These are phyloP conservation scores for Hydractinia symbiolongicarpus DNA, from an alignment of 30 jellyfish, hydroid and myxozoan species.

Conservation along the genomic window DNA sequence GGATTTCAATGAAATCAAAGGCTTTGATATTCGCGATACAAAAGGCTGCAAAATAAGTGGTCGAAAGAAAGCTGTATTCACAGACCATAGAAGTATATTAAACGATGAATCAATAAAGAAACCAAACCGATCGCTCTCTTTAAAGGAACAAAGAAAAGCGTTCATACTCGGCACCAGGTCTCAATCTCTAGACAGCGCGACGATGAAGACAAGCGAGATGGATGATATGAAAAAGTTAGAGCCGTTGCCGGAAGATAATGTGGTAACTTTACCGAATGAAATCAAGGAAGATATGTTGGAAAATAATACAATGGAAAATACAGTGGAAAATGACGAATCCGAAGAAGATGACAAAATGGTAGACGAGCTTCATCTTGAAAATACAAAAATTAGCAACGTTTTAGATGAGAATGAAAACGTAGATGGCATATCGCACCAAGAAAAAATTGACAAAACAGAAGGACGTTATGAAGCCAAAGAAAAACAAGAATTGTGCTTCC, in stretches of 20 bases:
- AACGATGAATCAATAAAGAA: not conserved
- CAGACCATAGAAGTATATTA: conserved; percentile 21
- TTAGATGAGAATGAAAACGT: not conserved
- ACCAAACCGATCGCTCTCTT: not conserved
- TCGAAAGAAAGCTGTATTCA: conserved; percentile 28
- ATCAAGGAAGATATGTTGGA: not conserved
- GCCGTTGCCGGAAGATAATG: too few relatives aligned
- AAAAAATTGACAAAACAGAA: not conserved
- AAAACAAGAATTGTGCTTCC: not conserved
- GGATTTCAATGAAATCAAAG: not conserved
- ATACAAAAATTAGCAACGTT: not conserved
- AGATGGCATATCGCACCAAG: not conserved
- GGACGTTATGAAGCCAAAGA: not conserved
- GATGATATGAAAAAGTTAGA: too few relatives aligned
- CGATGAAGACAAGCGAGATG: not conserved
- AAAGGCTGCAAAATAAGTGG: not conserved
- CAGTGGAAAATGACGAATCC: not conserved
- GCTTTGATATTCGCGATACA: conserved; percentile 7
- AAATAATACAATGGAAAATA: not conserved
- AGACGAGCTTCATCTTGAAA: not conserved
- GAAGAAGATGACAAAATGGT: not conserved
- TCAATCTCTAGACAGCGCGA: not conserved
- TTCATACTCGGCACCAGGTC: conserved; percentile 11
- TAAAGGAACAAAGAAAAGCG: not conserved
- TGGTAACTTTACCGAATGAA: not conserved